Percentiles rank a stretch among this genome's conserved stretches.
Evolutionary conservation across 1,140 invertebrate species (phyloP).

Genomic region (Drosophila ohnishii): DNA sequence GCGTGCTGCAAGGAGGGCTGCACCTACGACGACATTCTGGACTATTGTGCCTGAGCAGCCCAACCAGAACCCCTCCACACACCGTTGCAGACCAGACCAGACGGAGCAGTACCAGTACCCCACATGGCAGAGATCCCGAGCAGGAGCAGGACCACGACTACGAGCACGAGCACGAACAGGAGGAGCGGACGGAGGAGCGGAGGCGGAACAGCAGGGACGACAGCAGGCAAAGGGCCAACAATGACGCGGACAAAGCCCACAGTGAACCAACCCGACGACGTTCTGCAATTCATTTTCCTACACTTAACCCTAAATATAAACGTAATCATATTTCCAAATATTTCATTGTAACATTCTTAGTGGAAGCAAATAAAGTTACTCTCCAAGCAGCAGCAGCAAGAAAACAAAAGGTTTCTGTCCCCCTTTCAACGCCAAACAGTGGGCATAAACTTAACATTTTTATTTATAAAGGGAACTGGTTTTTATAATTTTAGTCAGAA

Average conservation of each 20-base stretch:
- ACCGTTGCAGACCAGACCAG: constrained; percentile 9
- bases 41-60: constrained; percentile 50
- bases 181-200: neutral
- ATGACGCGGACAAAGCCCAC: constrained; percentile 12
- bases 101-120: constrained; percentile 2
- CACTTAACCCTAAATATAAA: constrained; percentile 63
- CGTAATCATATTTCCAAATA: constrained; percentile 65
- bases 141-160: constrained; percentile 1
- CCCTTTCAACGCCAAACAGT: neutral
- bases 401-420: constrained; percentile 31
- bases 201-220: constrained; percentile 9
- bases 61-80: neutral
- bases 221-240: neutral
- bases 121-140: constrained; percentile 7
- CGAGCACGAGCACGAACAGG: neutral
- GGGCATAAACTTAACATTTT: neutral
- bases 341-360: constrained; percentile 78
- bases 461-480: neutral
- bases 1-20: constrained; percentile 66
- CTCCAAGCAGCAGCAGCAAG: constrained; percentile 57
- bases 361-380: constrained; percentile 78
- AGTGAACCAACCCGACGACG: constrained; percentile 19
- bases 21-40: constrained; percentile 66
- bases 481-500: neutral
- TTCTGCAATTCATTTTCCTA: constrained; percentile 61